Evolutionary conservation across 2,113 vertebrate genomes (phyloP), one percentile per base, ranked within the genome.

Genomic region (Helogale parvula): DNA sequence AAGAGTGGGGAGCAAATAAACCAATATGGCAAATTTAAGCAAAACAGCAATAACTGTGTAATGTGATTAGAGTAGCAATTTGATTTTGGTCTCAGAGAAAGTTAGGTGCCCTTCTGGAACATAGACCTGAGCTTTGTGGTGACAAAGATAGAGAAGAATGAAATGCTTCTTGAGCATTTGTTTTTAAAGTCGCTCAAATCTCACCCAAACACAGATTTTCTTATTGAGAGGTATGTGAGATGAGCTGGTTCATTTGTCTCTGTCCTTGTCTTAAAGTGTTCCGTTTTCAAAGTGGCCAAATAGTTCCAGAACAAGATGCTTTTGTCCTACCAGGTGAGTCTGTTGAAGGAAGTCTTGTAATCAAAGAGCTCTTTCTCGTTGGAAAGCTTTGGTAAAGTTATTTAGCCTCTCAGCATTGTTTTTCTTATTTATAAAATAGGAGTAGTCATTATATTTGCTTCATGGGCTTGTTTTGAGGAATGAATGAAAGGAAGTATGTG

Each of bases 261-360:
- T 45, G n/a, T n/a, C 38, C 17, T 27, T 63, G 15, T 23, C 25
- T 71, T 66, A 16, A 7, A 4, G 5, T 45, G 38, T n/a, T 86
- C 13, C 19, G 25, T 94, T 96, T 93, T 96, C 76, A 90, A 90
- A 96, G 63, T 50, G n/a, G 50, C 74, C 9, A 69, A 74, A 90
- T 41, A 45, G 21, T 68, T 13, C 7, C n/a, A 52, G 50, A 7
- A 57, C n/a, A 93, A 63, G 65, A 16, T 52, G 41, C 12, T 68
- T 81, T 90, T 52, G 41, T 71, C n/a, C 38, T 25, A 47, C 2
- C 52, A 11, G 15, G 17, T 85, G 5, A 21, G 4, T 47, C 52
- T 15, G 1, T 16, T 38, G 71, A 45, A 85, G 88, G 76, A 85
- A 25, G n/a, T 65, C 71, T 83, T n/a, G 14, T 45, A 90, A 81